A percentile compares a stretch with the other conserved stretches of the same genome.
These are phyloP conservation scores for Panagrolaimus sp. DNA, from an alignment of 1,140 invertebrate species.

Conservation along the genomic window DNA sequence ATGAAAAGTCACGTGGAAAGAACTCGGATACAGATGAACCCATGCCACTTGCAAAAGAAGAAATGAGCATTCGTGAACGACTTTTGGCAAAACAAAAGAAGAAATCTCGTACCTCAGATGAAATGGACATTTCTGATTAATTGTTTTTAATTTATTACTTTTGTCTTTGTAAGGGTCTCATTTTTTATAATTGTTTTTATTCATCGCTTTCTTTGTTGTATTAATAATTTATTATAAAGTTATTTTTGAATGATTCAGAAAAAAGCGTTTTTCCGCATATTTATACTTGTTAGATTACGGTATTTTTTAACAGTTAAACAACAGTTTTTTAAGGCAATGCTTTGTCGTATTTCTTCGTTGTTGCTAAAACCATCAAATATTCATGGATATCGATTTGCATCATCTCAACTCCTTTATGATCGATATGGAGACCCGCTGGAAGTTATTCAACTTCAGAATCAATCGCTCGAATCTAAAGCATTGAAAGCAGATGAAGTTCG, in stretches of 20 bases:
- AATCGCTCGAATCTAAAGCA: constrained; percentile 7
- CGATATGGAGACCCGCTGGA: constrained; percentile 40
- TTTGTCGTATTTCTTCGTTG: no score
- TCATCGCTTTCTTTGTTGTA: constrained; percentile 7
- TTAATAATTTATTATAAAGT: background rate
- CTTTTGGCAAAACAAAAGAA: constrained; percentile 45
- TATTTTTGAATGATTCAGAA: background rate
- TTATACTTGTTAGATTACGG: background rate
- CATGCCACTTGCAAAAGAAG: constrained; percentile 14
- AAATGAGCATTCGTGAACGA: constrained; percentile 43
- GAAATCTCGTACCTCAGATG: constrained; percentile 19
- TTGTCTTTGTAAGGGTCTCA: background rate
- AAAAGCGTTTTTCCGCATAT: background rate
- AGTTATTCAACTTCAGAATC: constrained; percentile 28
- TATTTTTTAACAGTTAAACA: no score
- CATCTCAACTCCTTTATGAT: constrained; percentile 35
- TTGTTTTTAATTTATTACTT: background rate
- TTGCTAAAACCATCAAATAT: no score
- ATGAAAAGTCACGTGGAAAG: background rate
- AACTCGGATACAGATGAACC: no score
- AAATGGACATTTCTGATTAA: constrained; percentile 22
- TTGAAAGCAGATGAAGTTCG: constrained; percentile 32
- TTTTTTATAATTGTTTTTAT: background rate
- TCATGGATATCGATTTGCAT: constrained; percentile 5
- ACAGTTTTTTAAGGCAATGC: no score